phyloP scores from a whole-genome alignment of 2,888 invertebrate species.

The Aspidiotus rigidus region DNA sequence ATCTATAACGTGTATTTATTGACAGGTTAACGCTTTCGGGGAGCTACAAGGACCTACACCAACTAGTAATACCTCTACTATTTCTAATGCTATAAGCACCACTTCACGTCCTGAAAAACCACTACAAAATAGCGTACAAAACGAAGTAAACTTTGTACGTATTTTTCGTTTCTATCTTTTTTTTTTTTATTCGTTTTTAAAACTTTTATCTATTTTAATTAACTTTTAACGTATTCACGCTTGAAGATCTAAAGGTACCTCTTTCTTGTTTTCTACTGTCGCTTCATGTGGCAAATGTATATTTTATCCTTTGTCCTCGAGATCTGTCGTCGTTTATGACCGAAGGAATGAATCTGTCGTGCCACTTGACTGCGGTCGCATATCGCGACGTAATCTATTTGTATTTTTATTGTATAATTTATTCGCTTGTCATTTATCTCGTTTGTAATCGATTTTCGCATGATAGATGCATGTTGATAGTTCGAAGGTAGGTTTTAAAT shows the following conservation, averaged over 20 bases:
- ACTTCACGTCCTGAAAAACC: conserved; percentile 19
- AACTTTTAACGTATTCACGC: not conserved
- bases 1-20: conserved; percentile 23
- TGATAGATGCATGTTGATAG: not conserved
- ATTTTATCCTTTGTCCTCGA: not conserved
- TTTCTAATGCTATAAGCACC: not conserved
- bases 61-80: no score
- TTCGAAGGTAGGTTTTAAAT: not conserved
- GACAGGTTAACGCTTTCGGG: conserved; percentile 28
- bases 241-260: no score
- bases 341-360: not conserved
- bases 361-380: not conserved
- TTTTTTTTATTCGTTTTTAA: not conserved
- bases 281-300: not conserved
- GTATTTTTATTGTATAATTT: not conserved
- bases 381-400: not conserved
- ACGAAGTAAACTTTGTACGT: conserved; percentile 27
- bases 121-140: conserved; percentile 23
- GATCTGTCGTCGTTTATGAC: not conserved
- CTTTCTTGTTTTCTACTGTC: no score
- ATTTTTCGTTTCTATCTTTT: conserved; percentile 17
- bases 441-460: not conserved
- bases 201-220: conserved; percentile 4
- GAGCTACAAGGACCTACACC: conserved; percentile 14
- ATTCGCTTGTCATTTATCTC: not conserved